Evolutionary conservation across 2,888 invertebrate species (phyloP).

Genomic region (Watsonalla cultraria): DNA sequence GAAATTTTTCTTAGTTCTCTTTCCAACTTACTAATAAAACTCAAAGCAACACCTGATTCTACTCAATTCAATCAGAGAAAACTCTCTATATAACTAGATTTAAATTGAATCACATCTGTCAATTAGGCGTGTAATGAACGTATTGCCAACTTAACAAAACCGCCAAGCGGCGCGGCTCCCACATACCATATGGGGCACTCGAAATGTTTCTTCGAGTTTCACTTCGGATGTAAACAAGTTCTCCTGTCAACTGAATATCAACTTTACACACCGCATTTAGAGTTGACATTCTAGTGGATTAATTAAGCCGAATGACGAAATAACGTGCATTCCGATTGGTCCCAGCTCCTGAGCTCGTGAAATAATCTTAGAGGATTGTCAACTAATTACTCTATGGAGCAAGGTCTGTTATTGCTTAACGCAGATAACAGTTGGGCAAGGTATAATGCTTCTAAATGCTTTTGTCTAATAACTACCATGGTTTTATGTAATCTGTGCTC

Average conservation of each 20-base stretch:
- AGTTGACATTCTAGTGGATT: constrained; percentile 16
- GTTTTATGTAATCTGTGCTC: background rate
- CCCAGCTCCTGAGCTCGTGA: constrained; percentile 28
- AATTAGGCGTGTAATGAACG: background rate
- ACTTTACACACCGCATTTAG: constrained; percentile 22
- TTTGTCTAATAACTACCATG: background rate
- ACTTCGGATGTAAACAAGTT: constrained; percentile 51
- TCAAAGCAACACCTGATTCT: no score
- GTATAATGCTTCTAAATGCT: background rate
- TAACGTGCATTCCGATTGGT: constrained; percentile 40
- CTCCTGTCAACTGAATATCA: constrained; percentile 16
- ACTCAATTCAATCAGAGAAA: no score
- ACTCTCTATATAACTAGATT: no score
- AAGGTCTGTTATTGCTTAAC: constrained; percentile 26
- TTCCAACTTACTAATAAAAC: background rate
- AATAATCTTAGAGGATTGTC: constrained; percentile 42
- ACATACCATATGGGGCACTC: constrained; percentile 56
- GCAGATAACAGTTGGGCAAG: background rate
- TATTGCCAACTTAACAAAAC: constrained; percentile 15
- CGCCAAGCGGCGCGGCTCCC: constrained; percentile 33
- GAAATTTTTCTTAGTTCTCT: no score
- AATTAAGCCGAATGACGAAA: constrained; percentile 31
- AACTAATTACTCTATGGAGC: constrained; percentile 47
- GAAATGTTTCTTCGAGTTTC: constrained; percentile 51
- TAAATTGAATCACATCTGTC: background rate